Evolutionary conservation across 2,113 vertebrate species (phyloP).

Genomic region (Rattus rattus): DNA sequence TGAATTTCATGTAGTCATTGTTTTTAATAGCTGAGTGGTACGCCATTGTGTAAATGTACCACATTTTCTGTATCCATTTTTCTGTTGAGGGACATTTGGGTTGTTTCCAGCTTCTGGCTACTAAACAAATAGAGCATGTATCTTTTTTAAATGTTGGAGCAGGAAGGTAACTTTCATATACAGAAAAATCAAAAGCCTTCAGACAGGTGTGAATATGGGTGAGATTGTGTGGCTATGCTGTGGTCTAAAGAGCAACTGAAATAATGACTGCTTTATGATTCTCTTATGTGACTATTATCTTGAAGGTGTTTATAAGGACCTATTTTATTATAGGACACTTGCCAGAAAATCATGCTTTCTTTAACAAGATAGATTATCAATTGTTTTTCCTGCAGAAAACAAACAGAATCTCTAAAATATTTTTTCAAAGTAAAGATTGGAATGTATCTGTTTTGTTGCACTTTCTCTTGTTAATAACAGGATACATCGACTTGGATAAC

Average conservation of each 20-base stretch:
- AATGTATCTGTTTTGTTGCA: not conserved
- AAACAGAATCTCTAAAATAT: not conserved
- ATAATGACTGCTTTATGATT: not conserved
- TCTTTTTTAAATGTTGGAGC: too few species aligned
- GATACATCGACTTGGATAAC: not conserved
- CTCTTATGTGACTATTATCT: not conserved
- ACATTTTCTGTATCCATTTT: too few species aligned
- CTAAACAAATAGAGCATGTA: too few species aligned
- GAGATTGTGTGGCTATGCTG: not conserved
- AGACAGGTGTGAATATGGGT: not conserved
- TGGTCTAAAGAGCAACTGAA: not conserved
- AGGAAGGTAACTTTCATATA: not conserved
- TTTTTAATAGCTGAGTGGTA: too few species aligned
- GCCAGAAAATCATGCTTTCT: not conserved
- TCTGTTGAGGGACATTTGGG: too few species aligned
- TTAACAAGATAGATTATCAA: not conserved
- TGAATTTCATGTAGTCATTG: too few species aligned
- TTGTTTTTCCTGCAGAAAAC: constrained; percentile 5
- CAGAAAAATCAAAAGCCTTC: not conserved
- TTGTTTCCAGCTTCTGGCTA: too few species aligned
- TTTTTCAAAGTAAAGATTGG: not conserved
- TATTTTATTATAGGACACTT: not conserved
- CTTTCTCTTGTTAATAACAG: not conserved
- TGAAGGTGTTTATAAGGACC: not conserved
- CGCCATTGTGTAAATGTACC: too few species aligned